Base-by-base conservation (phyloP, 2,888 invertebrate species). In the Cryptophagus acutangulus region DNA sequence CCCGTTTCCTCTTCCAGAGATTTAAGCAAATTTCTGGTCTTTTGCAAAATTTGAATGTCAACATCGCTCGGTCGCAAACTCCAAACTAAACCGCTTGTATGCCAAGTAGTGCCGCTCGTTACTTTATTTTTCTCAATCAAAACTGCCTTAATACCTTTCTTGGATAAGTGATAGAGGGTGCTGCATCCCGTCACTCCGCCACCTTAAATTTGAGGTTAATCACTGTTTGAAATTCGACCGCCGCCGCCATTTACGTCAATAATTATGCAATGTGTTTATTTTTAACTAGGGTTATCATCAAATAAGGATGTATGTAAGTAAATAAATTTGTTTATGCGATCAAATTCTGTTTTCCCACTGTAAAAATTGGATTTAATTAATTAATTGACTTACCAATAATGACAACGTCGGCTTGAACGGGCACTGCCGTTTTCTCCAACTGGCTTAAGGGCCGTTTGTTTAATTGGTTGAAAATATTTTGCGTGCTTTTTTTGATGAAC, bases 61-160 rank as follows among this genome's bases (percentile, higher is more conserved):
- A 87, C 77, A 65, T 93, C 93, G 63, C 78, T 85, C 1, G 91
- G 88, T 26, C 91, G 74, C 31, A 93, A 71, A 41, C 87, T 52
- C 58, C 58, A 58, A 5, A 58, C 52, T 9, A 58, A 43, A 2
- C 54, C 54, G 10, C 56, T 56, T 13, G 55, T 54, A 43, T 58
- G 58, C 56, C 57, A 58, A 34, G 57, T 58, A 5, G 58, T 56
- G 3, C 58, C 57, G 36, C 49, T 53, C 1, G 58, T 56, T 4
- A 58, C 18, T 46, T 56, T 55, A 36, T 51, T 42, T 36, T 48
- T 47, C 29, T 58, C 58, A 17, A 58, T 15, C 16, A 58, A 33
- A 30, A 58, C 45, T 1, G 58, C 55, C 24, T 51, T 55, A 13
- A 57, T 37, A 4, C 58, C 56, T 38, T 48, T 46, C 26, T 57